Conservation (phyloP, 2,888 invertebrate species). For the Penaeus monodon region DNA sequence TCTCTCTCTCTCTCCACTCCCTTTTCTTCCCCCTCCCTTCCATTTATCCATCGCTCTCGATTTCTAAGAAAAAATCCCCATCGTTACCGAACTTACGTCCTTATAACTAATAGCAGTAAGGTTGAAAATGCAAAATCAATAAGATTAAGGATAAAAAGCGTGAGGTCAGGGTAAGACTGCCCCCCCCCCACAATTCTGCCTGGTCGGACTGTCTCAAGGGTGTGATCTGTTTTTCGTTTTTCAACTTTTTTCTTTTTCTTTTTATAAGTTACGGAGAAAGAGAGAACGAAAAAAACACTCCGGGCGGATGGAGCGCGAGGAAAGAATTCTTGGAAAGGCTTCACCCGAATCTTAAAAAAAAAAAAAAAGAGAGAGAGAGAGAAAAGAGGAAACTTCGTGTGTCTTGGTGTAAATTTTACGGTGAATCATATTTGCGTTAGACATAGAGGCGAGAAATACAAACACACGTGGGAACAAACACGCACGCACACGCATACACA, state of each 20-base stretch:
- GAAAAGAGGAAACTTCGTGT: neutral
- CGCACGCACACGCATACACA: neutral
- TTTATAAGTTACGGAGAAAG: neutral
- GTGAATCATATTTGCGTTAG: too few species aligned
- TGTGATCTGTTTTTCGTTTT: neutral
- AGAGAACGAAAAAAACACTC: too few species aligned
- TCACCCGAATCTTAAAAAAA: too few species aligned
- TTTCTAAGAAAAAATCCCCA: neutral
- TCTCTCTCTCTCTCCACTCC: too few species aligned
- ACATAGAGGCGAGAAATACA: too few species aligned
- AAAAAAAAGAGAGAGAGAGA: neutral
- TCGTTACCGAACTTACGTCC: too few species aligned
- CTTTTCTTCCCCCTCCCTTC: neutral
- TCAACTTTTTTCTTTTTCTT: neutral
- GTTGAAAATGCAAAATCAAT: too few species aligned
- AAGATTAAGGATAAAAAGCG: too few species aligned
- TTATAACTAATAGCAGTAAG: too few species aligned
- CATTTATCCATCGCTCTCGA: neutral
- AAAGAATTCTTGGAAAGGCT: neutral
- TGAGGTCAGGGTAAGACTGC: too few species aligned
- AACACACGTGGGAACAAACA: neutral
- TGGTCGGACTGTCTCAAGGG: neutral
- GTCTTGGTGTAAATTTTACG: neutral
- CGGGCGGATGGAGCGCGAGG: neutral
- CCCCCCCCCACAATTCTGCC: too few species aligned